Evolutionary conservation across 1,140 invertebrate genomes (phyloP).

Genomic region (Drosophila lacteicornis): DNA sequence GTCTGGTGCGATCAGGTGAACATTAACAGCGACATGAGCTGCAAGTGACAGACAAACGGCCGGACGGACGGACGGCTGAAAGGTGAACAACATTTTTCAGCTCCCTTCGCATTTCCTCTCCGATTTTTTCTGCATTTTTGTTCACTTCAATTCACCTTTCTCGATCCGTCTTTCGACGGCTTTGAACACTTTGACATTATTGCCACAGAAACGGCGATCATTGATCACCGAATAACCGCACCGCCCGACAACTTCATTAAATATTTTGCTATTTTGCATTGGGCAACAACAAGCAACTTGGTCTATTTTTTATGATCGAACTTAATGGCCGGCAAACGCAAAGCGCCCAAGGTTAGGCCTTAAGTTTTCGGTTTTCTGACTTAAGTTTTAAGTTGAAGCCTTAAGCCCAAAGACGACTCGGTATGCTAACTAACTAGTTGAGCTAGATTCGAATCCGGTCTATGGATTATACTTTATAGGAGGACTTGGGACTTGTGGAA

Average conservation of each 20-base stretch:
- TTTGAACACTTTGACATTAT: slow-evolving; percentile 80
- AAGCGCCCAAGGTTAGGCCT: slow-evolving; percentile 59
- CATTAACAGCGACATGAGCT: slow-evolving; percentile 42
- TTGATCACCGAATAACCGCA: slow-evolving; percentile 37
- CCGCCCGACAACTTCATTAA: slow-evolving; percentile 59
- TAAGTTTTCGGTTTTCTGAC: slow-evolving; percentile 9
- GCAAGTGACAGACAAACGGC: slow-evolving; percentile 63
- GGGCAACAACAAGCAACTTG: slow-evolving; percentile 27
- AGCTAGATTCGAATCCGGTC: slow-evolving; percentile 64
- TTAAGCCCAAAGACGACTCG: slow-evolving; percentile 50
- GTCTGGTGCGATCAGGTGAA: slow-evolving; percentile 59
- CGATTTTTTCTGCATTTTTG: slow-evolving; percentile 5
- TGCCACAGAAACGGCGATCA: slow-evolving; percentile 47
- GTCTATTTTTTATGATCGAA: slow-evolving; percentile 69
- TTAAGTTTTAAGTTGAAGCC: slow-evolving; percentile 35
- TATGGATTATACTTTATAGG: background rate
- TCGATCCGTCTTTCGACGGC: slow-evolving; percentile 39
- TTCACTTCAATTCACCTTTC: slow-evolving; percentile 40
- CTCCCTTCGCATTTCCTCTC: slow-evolving; percentile 21
- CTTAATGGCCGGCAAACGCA: slow-evolving; percentile 37
- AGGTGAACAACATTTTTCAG: slow-evolving; percentile 78
- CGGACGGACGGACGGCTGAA: slow-evolving; percentile 38
- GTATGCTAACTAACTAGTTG: slow-evolving; percentile 80
- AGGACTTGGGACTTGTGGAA: slow-evolving; percentile 15
- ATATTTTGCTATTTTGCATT: slow-evolving; percentile 65